Evolutionary conservation across 2,797 vertebrate species (phyloP).

Genomic region (Lepidocolaptes lacrymiger): DNA sequence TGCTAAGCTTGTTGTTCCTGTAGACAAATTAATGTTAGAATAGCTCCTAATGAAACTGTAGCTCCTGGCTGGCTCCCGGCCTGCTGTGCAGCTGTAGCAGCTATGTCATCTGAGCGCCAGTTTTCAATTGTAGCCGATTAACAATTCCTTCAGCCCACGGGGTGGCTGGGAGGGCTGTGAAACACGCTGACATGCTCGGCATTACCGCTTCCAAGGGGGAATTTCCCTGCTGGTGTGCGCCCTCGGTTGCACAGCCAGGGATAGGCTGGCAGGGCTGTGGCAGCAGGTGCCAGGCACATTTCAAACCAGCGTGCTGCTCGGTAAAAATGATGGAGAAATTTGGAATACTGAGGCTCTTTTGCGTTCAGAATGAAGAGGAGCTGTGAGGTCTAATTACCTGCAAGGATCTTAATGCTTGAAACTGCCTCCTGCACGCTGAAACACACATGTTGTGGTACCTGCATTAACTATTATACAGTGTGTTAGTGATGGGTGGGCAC

Average conservation of each 20-base stretch:
- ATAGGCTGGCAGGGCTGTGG: background rate
- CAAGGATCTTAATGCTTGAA: background rate
- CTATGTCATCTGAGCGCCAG: background rate
- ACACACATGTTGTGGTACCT: background rate
- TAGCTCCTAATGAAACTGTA: slow-evolving; percentile 45
- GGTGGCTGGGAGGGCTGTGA: background rate
- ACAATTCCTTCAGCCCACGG: background rate
- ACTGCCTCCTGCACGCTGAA: background rate
- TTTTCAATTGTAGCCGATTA: slow-evolving; percentile 34
- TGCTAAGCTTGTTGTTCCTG: slow-evolving; percentile 19
- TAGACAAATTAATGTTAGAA: slow-evolving; percentile 36
- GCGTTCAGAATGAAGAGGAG: background rate
- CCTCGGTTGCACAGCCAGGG: background rate
- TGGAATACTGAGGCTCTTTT: background rate
- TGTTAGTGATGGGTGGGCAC: background rate
- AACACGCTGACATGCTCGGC: background rate
- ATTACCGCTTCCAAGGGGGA: background rate
- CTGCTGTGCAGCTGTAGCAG: background rate
- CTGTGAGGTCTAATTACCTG: background rate
- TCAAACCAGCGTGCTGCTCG: background rate
- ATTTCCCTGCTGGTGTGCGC: background rate
- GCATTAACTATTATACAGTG: background rate
- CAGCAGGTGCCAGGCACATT: background rate
- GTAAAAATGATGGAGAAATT: background rate
- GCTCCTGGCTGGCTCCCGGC: slow-evolving; percentile 13